Conservation (phyloP, 1,140 invertebrate species). For the Drepana arcuata region DNA sequence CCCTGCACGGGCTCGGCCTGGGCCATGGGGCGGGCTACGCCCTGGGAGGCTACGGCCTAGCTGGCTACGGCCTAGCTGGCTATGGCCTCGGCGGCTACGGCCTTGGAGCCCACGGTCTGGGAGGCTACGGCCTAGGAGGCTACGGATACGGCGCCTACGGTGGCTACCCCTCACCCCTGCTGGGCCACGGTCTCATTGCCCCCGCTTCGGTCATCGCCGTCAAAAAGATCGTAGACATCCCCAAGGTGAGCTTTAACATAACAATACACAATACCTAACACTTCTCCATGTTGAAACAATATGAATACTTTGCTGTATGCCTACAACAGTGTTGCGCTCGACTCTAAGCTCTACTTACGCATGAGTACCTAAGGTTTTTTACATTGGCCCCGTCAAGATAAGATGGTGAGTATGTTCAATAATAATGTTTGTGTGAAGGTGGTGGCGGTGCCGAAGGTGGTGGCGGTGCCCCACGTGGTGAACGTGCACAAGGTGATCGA, state of each 20-base stretch:
- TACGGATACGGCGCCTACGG: slow-evolving; percentile 6
- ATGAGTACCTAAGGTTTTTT: too few species aligned
- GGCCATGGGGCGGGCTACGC: slow-evolving; percentile 11
- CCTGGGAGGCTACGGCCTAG: slow-evolving; percentile 7
- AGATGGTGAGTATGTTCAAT: too few species aligned
- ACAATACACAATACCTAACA: too few species aligned
- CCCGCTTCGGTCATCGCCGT: slow-evolving; percentile 18
- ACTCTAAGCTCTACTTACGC: too few species aligned
- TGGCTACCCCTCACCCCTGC: slow-evolving; percentile 5
- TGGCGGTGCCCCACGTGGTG: slow-evolving; percentile 24
- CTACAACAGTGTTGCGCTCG: too few species aligned
- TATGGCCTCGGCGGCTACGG: slow-evolving; percentile 4
- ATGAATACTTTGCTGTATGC: too few species aligned
- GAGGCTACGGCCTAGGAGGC: neutral
- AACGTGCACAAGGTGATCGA: slow-evolving; percentile 20
- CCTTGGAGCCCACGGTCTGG: neutral
- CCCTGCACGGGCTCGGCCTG: slow-evolving; percentile 2
- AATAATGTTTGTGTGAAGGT: too few species aligned
- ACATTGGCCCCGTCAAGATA: too few species aligned
- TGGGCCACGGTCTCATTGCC: slow-evolving; percentile 4
- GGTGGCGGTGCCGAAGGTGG: slow-evolving; percentile 24
- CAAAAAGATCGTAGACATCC: slow-evolving; percentile 29
- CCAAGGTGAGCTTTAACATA: too few species aligned
- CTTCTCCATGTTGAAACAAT: too few species aligned
- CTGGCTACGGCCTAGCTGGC: slow-evolving; percentile 10